Evolutionary conservation across 2,888 invertebrate genomes (phyloP), one percentile per base, ranked within the genome.

Genomic region (Xiphydria camelus): DNA sequence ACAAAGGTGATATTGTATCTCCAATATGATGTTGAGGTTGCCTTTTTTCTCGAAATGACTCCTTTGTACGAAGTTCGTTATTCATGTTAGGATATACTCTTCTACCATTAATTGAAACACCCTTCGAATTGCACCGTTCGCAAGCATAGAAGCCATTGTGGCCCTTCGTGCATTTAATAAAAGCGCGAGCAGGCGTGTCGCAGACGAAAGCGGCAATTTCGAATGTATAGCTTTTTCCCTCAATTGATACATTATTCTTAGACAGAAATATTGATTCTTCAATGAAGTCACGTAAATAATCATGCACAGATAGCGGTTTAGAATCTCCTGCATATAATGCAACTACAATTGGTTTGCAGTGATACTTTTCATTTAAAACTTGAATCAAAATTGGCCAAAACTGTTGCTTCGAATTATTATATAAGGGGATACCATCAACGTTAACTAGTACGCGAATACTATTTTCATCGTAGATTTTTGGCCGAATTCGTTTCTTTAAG

Each of bases 341-440:
- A 19, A 49, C 49, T 4, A 46, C 10, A 26, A 43, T 38, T 6
- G 42, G 49, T 6, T 2, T 12, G 7, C 35, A 31, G 4, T 39
- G 20, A 15, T 46, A 41, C 17, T 36, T 10, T n/a, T 3, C 32
- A 10, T 55, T 41, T 26, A 17, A 37, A 35, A 57, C 45, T 31
- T 55, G 51, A 19, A 19, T 53, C 5, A 59, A 38, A 18, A 55
- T 57, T 18, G 59, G 55, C 53, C 59, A 61, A 45, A 60, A 55
- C 47, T 59, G 53, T 40, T 40, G 20, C 26, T 51, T 55, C 7
- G 44, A 42, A 36, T 55, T 49, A 32, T 46, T 49, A 38, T 56
- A 54, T 31, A 57, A 47, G 12, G 56, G 53, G 18, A 59, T 31
- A 4, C 51, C 56, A 44, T 58, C 53, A 10, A 55, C 42, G 41